Evolutionary conservation across 2,113 vertebrate genomes (phyloP).

Genomic region (Neofelis nebulosa): DNA sequence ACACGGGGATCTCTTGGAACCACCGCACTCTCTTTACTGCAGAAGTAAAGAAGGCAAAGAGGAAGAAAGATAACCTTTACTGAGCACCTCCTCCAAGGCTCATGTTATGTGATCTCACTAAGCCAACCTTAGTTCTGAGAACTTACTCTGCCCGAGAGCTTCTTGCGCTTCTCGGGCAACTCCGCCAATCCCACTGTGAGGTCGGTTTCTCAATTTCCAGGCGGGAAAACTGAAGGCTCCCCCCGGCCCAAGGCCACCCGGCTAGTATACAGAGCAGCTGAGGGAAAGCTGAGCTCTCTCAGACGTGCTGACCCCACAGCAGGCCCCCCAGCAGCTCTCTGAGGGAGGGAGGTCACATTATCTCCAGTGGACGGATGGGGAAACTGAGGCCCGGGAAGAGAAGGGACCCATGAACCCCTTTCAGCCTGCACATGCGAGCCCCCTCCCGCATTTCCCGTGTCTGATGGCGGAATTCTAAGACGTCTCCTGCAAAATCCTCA

Average conservation of each 20-base stretch:
- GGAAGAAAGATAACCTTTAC: background rate
- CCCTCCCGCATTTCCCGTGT: background rate
- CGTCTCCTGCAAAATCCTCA: fast-evolving
- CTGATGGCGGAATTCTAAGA: background rate
- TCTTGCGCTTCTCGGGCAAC: background rate
- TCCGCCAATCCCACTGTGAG: background rate
- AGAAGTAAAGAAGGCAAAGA: background rate
- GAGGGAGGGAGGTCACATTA: background rate
- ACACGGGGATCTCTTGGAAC: background rate
- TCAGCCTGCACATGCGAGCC: background rate
- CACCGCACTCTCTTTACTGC: background rate
- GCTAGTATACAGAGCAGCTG: too few species aligned
- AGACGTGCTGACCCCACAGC: fast-evolving
- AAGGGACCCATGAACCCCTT: background rate
- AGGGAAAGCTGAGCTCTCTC: background rate
- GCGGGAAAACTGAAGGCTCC: background rate
- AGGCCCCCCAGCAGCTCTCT: fast-evolving
- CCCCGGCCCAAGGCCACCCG: background rate
- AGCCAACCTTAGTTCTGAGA: background rate
- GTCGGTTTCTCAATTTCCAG: background rate
- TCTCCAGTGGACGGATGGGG: background rate
- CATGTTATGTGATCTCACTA: fast-evolving
- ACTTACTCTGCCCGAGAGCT: background rate
- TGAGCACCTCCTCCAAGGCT: background rate
- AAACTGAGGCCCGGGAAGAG: background rate